A percentile compares a stretch with the other conserved stretches of the same genome.
phyloP scores from a whole-genome alignment of 2,797 vertebrate species.

The Fistularia tabacaria region DNA sequence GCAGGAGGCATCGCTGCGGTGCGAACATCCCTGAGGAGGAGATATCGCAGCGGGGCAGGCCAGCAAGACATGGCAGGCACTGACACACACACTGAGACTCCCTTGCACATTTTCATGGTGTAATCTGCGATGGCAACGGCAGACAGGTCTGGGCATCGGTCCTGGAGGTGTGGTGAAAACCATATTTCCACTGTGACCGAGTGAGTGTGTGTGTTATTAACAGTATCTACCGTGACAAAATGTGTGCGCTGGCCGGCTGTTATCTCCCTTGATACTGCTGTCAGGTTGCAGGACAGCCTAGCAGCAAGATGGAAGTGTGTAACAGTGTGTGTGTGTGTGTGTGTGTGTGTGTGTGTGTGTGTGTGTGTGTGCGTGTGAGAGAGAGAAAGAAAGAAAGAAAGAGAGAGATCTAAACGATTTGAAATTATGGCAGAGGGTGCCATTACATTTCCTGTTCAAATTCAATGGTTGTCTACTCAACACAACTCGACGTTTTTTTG shows the following conservation, averaged over 20 bases:
- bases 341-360: constrained; percentile 1
- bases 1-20: constrained; percentile 18
- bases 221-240: constrained; percentile 59
- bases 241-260: constrained; percentile 54
- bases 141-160: constrained; percentile 61
- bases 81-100: constrained; percentile 10
- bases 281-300: constrained; percentile 63
- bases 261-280: constrained; percentile 68
- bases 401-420: constrained; percentile 19
- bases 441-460: constrained; percentile 35
- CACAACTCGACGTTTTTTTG: too few relatives aligned
- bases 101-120: constrained; percentile 49
- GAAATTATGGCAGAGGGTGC: constrained; percentile 46
- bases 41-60: constrained; percentile 64
- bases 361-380: constrained; percentile 18
- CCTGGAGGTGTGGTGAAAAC: constrained; percentile 65
- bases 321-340: constrained; percentile 6
- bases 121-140: constrained; percentile 70
- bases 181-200: constrained; percentile 55
- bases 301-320: constrained; percentile 33
- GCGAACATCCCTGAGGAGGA: constrained; percentile 43
- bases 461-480: constrained; percentile 22
- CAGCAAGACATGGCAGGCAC: constrained; percentile 53
- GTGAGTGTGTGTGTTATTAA: constrained; percentile 44
- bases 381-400: background rate